Evolutionary conservation across 2,797 vertebrate species (phyloP), one percentile per base, ranked within the genome.

Genomic region (Alcedo quadribrachys): DNA sequence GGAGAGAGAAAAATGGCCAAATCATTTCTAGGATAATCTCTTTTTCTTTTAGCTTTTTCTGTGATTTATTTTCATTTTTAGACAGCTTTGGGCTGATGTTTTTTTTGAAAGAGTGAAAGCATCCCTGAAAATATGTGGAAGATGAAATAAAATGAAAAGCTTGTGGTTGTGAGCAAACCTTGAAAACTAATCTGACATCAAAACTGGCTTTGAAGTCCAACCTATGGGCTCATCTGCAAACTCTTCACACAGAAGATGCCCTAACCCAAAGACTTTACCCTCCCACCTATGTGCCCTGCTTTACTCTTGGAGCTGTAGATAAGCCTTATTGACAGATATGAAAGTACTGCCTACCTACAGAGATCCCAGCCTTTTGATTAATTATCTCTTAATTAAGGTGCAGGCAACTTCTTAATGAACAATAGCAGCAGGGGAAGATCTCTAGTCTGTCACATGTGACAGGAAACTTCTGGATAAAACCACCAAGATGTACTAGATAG

Each of bases 1-100:
- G 37, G 30, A 51, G 16, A 6, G 30, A 51, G 16, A 6, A 69
- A 85, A 86, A 37, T 9, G 24, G 20, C 6, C 8, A 25, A 53
- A 24, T 22, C 16, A 71, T 51, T 60, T n/a, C 61, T 68, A 32
- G 40, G 13, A 21, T 1, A 8, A 1, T 15, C 74, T 42, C 6
- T 66, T 11, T 51, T 60, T 67, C 12, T 51, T 43, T 42, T 27
- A 20, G 5, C 25, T 73, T 75, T 48, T 7, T 42, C 17, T 46
- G 1, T 9, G 22, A 17, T 87, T 78, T 42, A 32, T 67, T 51
- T 58, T 37, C 1, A n/a, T 53, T 84, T 85, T 83, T 42, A 57
- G 42, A 5, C 4, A 25, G 6, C 17, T 69, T 40, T 0, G 17
- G 6, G 19, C 6, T n/a, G 33, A 42, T 20, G 2, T 33, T 2